Conservation (phyloP, 1,140 invertebrate species). For the Heterodera carotae region DNA sequence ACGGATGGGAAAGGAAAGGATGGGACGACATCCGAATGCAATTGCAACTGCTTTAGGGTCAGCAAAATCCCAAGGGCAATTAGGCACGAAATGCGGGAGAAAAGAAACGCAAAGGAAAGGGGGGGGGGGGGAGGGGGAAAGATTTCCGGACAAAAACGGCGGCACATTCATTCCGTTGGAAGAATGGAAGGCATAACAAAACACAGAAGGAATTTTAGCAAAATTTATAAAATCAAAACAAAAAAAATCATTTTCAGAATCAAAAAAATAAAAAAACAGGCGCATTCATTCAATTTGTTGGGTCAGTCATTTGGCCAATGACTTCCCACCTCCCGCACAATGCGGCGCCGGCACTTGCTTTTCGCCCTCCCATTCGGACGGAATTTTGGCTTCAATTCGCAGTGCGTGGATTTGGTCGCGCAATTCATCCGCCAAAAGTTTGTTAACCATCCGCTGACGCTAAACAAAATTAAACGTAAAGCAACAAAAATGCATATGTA, state of each 20-base stretch:
- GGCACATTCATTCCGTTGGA: too few relatives aligned
- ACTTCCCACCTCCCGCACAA: constrained; percentile 30
- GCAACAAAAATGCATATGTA: too few relatives aligned
- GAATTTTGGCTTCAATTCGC: constrained; percentile 51
- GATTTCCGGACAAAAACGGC: too few relatives aligned
- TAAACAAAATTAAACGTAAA: too few relatives aligned
- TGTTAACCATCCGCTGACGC: constrained; percentile 53
- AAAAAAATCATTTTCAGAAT: too few relatives aligned
- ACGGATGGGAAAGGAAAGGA: too few relatives aligned
- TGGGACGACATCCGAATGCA: not conserved
- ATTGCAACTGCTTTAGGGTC: not conserved
- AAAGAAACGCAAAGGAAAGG: not conserved
- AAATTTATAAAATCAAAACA: too few relatives aligned
- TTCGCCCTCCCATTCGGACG: constrained; percentile 39
- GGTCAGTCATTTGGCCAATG: not conserved
- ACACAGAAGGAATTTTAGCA: too few relatives aligned
- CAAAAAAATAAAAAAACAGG: too few relatives aligned
- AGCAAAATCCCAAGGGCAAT: not conserved
- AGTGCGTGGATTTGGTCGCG: constrained; percentile 43
- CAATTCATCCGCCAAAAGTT: constrained; percentile 44
- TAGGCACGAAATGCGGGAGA: constrained; percentile 1
- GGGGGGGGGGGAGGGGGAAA: not conserved
- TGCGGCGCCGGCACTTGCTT: constrained; percentile 30
- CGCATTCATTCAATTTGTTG: not conserved
- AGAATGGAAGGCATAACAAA: too few relatives aligned